Evolutionary conservation across 2,888 invertebrate genomes (phyloP), one percentile per base, ranked within the genome.

Genomic region (Pyrocoelia pectoralis): DNA sequence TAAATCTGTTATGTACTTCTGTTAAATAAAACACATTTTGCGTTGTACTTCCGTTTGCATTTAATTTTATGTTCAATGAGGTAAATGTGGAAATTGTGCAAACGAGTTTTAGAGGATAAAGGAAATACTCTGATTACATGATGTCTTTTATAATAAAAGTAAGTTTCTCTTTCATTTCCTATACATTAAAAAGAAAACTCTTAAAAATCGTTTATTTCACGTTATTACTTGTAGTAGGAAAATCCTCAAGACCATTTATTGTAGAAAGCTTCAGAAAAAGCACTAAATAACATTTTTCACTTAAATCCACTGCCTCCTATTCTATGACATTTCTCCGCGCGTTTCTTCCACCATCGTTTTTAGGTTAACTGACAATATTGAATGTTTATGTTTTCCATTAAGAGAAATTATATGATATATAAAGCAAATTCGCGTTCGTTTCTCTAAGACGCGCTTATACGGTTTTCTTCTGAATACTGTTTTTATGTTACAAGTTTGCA

Each of bases 361-460:
- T 46, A 46, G 46, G 46, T 46, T 46, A 46, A 17, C 17, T 46
- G 46, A 46, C 46, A 46, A 46, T 8, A 17, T 15, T n/a, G 46
- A 46, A 46, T 46, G 46, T 18, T 46, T 46, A 46, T 46, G 46
- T 46, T 46, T 17, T 46, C 46, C 46, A 46, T 46, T 46, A 46
- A 46, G 17, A 46, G 18, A 17, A 24, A 46, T 46, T 33, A 33
- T 33, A 33, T 33, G 33, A n/a, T n/a, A 33, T 33, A 33, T 10
- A 33, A 8, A 8, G n/a, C n/a, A n/a, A 33, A 33, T 33, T 33
- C 8, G 3, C 24, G 8, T 24, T 8, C 24, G 8, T 24, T 24
- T 24, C n/a, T 24, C 33, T n/a, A 33, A 33, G 9, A 33, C n/a
- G 33, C 2, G 2, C 8, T 4, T n/a, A 33, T 33, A 33, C 33